A percentile compares a stretch with the other conserved stretches of the same genome.
phyloP scores from a whole-genome alignment of 2,888 invertebrate genomes.

The Nycteola revayana region DNA sequence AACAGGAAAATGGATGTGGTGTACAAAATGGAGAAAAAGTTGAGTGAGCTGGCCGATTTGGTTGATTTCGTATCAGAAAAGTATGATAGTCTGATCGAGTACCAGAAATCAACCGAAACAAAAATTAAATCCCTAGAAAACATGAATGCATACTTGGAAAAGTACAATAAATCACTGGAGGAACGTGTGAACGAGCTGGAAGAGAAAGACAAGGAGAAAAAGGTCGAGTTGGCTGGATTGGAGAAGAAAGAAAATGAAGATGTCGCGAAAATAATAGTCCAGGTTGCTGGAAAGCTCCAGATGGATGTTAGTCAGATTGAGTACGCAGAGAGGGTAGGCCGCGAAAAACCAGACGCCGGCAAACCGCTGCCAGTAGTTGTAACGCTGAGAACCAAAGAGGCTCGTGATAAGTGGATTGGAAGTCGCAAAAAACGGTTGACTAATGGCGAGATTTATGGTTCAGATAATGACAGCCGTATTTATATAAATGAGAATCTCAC shows the following conservation, averaged over 20 bases:
- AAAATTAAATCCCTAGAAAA: constrained; percentile 4
- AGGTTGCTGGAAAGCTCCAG: constrained; percentile 2
- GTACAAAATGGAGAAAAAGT: constrained; percentile 5
- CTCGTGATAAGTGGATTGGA: no score
- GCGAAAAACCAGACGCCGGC: constrained; percentile 1
- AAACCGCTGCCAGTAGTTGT: no score
- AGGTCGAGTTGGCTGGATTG: constrained; percentile 1
- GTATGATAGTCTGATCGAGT: constrained; percentile 4
- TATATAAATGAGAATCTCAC: no score
- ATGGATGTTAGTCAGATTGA: constrained; percentile 2
- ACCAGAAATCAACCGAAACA: constrained; percentile 1
- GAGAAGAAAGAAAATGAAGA: constrained; percentile 4
- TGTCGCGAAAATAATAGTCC: neutral
- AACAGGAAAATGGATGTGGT: constrained; percentile 7
- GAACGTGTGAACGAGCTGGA: constrained; percentile 8
- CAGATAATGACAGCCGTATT: no score
- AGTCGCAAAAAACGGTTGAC: no score
- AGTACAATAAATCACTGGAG: constrained; percentile 4
- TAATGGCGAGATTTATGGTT: no score
- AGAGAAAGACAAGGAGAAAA: no score
- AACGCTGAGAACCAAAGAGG: no score
- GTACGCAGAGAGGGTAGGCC: constrained; percentile 5
- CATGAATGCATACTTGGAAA: constrained; percentile 5
- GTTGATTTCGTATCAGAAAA: constrained; percentile 11
- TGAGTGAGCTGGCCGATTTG: constrained; percentile 4